These are phyloP conservation scores for Sesia bembeciformis DNA, from an alignment of 2,888 invertebrate species.

Conservation along the genomic window DNA sequence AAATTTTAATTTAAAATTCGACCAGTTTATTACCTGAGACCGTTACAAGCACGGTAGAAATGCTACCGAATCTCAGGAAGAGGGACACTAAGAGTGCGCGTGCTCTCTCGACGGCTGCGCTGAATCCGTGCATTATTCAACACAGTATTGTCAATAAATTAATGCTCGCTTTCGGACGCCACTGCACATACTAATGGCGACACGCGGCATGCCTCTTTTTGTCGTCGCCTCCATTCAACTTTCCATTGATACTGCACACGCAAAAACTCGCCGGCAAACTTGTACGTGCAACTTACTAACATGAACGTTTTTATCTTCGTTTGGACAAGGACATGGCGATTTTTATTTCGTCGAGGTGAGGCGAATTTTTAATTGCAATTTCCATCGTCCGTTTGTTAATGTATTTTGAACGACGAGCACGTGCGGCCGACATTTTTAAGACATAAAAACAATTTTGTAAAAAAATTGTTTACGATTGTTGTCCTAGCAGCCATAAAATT, in stretches of 20 bases:
- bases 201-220: constrained; percentile 64
- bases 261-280: constrained; percentile 48
- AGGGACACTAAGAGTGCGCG: constrained; percentile 51
- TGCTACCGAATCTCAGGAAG: constrained; percentile 4
- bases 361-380: constrained; percentile 44
- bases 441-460: too few species aligned
- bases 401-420: neutral
- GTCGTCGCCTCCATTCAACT: constrained; percentile 49
- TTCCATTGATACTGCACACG: constrained; percentile 55
- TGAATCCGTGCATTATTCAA: constrained; percentile 55
- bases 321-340: constrained; percentile 52
- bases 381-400: neutral
- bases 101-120: constrained; percentile 34
- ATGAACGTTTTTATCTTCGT: constrained; percentile 39
- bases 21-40: too few species aligned
- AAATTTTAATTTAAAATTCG: too few species aligned
- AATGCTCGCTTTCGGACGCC: constrained; percentile 61
- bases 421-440: constrained; percentile 9
- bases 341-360: constrained; percentile 42
- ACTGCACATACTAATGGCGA: constrained; percentile 67
- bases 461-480: too few species aligned
- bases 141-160: constrained; percentile 66
- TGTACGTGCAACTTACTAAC: constrained; percentile 45
- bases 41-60: neutral
- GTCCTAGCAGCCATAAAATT: too few species aligned